These are phyloP conservation scores for Ypsolopha sequella DNA, from an alignment of 2,888 invertebrate species.

Conservation along the genomic window DNA sequence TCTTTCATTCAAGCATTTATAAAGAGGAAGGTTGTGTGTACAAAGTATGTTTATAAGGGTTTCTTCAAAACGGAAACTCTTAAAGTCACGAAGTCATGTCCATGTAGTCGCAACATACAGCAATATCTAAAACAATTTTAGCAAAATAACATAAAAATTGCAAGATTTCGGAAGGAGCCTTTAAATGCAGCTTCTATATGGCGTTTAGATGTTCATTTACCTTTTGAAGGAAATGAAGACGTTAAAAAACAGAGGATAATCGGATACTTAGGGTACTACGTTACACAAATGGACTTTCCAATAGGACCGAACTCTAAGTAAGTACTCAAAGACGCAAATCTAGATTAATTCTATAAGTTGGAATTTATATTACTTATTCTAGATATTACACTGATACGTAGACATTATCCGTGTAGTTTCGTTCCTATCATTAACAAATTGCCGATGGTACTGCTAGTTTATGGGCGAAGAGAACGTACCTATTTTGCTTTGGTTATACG, in stretches of 20 bases:
- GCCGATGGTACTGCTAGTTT: constrained; percentile 33
- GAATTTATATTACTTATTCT: not conserved
- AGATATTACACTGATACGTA: constrained; percentile 1
- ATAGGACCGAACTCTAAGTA: too few species aligned
- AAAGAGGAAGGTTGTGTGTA: too few species aligned
- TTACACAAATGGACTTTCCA: too few species aligned
- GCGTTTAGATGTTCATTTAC: too few species aligned
- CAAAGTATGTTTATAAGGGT: too few species aligned
- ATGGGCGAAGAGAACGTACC: constrained; percentile 13
- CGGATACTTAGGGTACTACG: too few species aligned
- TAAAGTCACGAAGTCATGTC: too few species aligned
- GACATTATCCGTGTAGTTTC: constrained; percentile 23
- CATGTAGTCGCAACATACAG: not conserved
- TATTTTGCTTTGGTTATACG: constrained; percentile 13
- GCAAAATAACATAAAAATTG: too few species aligned
- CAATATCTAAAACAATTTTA: not conserved
- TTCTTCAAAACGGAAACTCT: too few species aligned
- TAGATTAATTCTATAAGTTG: not conserved
- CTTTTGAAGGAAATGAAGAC: too few species aligned
- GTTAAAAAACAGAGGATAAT: not conserved
- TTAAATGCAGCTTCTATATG: too few species aligned
- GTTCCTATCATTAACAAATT: constrained; percentile 56
- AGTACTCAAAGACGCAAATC: not conserved
- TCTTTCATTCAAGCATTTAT: not conserved
- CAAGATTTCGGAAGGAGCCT: too few species aligned